Conservation (phyloP, 1,140 invertebrate genomes). For the Heliconius melpomene region DNA sequence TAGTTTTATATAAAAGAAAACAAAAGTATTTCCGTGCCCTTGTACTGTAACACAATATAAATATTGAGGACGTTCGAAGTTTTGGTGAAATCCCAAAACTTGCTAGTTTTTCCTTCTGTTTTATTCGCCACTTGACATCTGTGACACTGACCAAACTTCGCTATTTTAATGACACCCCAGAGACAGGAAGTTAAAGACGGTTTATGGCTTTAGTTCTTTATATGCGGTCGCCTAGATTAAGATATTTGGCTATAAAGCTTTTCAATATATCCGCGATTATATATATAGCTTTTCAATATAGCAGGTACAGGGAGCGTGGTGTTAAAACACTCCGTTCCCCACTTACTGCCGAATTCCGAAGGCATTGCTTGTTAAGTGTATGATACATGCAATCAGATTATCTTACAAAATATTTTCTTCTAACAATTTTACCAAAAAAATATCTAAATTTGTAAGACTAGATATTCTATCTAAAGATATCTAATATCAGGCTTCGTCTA, state of each 20-base stretch:
- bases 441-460: no score
- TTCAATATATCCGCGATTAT: no score
- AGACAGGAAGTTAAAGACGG: conserved; percentile 28
- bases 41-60: conserved; percentile 4
- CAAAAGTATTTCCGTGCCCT: not conserved
- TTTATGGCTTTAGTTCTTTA: conserved; percentile 25
- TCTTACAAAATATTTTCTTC: no score
- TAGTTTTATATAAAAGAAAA: not conserved
- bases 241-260: not conserved
- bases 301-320: no score
- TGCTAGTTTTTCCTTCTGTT: conserved; percentile 26
- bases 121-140: conserved; percentile 33
- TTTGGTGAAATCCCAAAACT: conserved; percentile 5
- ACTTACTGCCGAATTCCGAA: no score
- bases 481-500: not conserved
- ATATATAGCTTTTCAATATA: no score
- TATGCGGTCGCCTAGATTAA: conserved; percentile 8
- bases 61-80: not conserved
- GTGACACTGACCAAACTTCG: conserved; percentile 28
- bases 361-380: not conserved
- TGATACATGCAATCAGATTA: no score
- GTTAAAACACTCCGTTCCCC: no score
- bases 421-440: no score
- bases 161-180: conserved; percentile 30
- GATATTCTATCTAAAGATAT: not conserved